Conservation (phyloP, 1,140 invertebrate species). For the Drosophila pseudoananassae region DNA sequence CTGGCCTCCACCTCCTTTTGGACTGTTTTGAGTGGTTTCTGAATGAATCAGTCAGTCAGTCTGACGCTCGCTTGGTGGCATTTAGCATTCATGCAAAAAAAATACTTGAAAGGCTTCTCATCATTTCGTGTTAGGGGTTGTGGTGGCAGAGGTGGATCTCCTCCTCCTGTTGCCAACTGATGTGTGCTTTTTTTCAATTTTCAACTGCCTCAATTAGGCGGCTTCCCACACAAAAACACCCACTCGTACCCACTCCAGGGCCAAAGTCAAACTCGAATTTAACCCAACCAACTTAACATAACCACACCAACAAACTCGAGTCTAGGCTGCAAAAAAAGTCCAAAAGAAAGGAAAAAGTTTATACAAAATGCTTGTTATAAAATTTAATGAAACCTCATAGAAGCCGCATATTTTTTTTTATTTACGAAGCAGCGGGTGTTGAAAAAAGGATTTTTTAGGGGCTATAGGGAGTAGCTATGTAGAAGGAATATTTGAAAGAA, state of each 20-base stretch:
- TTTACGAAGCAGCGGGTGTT: neutral
- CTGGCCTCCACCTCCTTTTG: slow-evolving; percentile 30
- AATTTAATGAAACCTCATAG: slow-evolving; percentile 77
- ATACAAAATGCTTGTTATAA: slow-evolving; percentile 75
- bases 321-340: slow-evolving; percentile 38
- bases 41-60: slow-evolving; percentile 41
- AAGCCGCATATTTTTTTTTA: slow-evolving; percentile 44
- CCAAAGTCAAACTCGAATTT: slow-evolving; percentile 31
- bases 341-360: slow-evolving; percentile 43
- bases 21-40: slow-evolving; percentile 57
- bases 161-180: slow-evolving; percentile 12
- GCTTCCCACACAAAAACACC: slow-evolving; percentile 37
- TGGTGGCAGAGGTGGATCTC: neutral
- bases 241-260: neutral
- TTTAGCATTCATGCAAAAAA: slow-evolving; percentile 38
- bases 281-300: slow-evolving; percentile 47
- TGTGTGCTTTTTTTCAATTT: slow-evolving; percentile 56
- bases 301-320: slow-evolving; percentile 32
- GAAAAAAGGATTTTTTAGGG: neutral
- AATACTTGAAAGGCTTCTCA: slow-evolving; percentile 25
- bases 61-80: slow-evolving; percentile 16
- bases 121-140: neutral
- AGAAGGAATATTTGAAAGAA: neutral
- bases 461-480: neutral
- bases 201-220: slow-evolving; percentile 70